These are phyloP conservation scores for Osmerus eperlanus DNA, from an alignment of 2,113 vertebrate species.

Conservation along the genomic window DNA sequence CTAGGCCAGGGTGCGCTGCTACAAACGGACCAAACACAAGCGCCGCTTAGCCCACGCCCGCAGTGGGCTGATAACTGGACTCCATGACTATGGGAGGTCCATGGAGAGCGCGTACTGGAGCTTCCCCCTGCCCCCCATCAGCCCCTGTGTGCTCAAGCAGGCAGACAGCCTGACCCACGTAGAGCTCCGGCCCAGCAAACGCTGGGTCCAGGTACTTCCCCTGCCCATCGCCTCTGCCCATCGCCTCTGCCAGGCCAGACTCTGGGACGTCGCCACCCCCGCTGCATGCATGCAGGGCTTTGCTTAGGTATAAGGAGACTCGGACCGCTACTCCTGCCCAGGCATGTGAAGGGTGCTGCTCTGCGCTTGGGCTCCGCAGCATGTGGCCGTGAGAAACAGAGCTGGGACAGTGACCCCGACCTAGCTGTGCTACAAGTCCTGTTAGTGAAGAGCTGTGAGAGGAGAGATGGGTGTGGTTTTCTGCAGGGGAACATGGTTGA, in stretches of 20 bases:
- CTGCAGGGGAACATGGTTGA: not conserved
- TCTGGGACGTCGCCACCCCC: not conserved
- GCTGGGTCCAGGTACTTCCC: conserved; percentile 60
- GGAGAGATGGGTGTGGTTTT: conserved; percentile 5
- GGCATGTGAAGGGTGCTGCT: no score
- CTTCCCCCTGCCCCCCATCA: conserved; percentile 74
- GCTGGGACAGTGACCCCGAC: conserved; percentile 10
- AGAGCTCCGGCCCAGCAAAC: conserved; percentile 34
- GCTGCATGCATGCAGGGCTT: not conserved
- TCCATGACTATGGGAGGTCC: conserved; percentile 42
- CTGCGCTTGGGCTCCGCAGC: not conserved
- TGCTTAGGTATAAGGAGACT: not conserved
- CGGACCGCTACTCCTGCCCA: no score
- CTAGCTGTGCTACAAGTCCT: not conserved
- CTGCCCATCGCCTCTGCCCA: not conserved
- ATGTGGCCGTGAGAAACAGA: conserved; percentile 6
- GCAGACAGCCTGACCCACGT: conserved; percentile 29
- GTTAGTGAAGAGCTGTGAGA: conserved; percentile 29
- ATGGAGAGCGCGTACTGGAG: conserved; percentile 72
- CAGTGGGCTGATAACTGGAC: conserved; percentile 59
- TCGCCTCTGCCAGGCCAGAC: conserved; percentile 6
- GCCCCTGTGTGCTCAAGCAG: conserved; percentile 37
- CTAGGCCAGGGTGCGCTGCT: conserved; percentile 30
- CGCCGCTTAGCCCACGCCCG: conserved; percentile 70
- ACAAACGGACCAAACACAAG: conserved; percentile 58